Base-by-base conservation (phyloP, 2,888 invertebrate genomes). In the Cremastinae sp. region DNA sequence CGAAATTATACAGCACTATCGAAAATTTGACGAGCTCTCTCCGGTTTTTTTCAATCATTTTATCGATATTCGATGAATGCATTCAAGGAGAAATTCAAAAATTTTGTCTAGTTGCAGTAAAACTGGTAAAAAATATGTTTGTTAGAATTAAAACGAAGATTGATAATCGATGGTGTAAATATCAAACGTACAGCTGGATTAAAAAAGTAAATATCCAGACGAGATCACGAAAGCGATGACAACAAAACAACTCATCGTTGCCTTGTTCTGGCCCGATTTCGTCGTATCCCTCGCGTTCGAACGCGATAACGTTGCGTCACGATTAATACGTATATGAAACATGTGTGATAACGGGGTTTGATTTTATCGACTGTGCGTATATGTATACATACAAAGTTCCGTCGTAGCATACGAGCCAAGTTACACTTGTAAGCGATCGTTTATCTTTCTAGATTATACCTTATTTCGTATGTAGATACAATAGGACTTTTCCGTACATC, bases 331-430 rank as follows among this genome's bases (percentile, higher is more conserved):
- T n/a, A n/a, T n/a, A 39, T 41, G 28, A 45, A 59, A 39, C 74
- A 75, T 70, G 70, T 75, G 74, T 53, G 69, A 65, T 75, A 75
- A 70, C 51, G 53, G 22, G 9, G 53, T 70, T 53, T 65, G 65
- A 70, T 70, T n/a, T n/a, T 65, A 53, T 70, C 70, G 43, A 8
- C 35, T 56, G n/a, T 68, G 55, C 16, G 2, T 58, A 41, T n/a
- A n/a, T n/a, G 9, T 35, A 47, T 20, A 56, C 37, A 56, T 35
- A 35, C 20, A 20, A 16, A 58, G 18, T 0, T 14, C 10, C 43
- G 14, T 51, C 41, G 39, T 47, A 55, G 55, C 56, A 55, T 49
- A 55, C 47, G 59, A 14, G 28, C 45, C 47, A 61, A 28, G 37
- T 28, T 37, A n/a, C 14, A 61, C 49, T 68, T 55, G 68, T 68